phyloP scores from a whole-genome alignment of 2,888 invertebrate genomes.

The Oxytorus armatus region DNA sequence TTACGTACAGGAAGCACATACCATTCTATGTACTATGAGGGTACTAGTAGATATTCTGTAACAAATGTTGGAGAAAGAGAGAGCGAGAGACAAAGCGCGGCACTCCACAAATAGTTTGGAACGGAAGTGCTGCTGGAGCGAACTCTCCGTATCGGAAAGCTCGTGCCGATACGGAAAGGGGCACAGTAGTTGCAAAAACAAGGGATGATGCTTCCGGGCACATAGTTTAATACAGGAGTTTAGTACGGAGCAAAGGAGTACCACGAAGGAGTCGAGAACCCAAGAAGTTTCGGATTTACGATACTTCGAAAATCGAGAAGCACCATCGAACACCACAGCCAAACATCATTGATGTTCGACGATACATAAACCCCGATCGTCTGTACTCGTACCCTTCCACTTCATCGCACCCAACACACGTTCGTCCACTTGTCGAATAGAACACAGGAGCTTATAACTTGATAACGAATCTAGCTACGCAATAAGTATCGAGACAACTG shows the following conservation, averaged over 20 bases:
- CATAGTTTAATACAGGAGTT: slow-evolving; percentile 37
- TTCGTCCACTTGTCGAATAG: slow-evolving; percentile 27
- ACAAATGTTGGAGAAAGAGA: slow-evolving; percentile 14
- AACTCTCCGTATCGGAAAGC: slow-evolving; percentile 34
- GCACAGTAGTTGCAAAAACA: slow-evolving; percentile 41
- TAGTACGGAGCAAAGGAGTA: neutral
- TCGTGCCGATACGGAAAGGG: too few relatives aligned
- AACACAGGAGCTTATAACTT: slow-evolving; percentile 9
- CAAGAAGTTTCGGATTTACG: slow-evolving; percentile 41
- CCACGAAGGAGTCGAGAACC: slow-evolving; percentile 20
- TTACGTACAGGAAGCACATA: slow-evolving; percentile 35
- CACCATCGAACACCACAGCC: slow-evolving; percentile 30
- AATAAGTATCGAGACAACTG: neutral
- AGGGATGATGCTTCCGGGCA: slow-evolving; percentile 25
- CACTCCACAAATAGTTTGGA: slow-evolving; percentile 24
- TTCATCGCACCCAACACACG: slow-evolving; percentile 23
- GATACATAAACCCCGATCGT: slow-evolving; percentile 33
- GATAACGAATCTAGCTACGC: neutral
- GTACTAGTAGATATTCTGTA: neutral
- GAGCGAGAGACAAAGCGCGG: slow-evolving; percentile 1
- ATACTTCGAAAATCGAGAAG: slow-evolving; percentile 32
- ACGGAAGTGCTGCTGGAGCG: slow-evolving; percentile 43
- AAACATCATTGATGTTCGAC: slow-evolving; percentile 47
- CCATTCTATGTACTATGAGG: neutral
- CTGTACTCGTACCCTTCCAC: slow-evolving; percentile 27